Conservation (phyloP, 2,113 vertebrate species). For the Nipponia nippon region DNA sequence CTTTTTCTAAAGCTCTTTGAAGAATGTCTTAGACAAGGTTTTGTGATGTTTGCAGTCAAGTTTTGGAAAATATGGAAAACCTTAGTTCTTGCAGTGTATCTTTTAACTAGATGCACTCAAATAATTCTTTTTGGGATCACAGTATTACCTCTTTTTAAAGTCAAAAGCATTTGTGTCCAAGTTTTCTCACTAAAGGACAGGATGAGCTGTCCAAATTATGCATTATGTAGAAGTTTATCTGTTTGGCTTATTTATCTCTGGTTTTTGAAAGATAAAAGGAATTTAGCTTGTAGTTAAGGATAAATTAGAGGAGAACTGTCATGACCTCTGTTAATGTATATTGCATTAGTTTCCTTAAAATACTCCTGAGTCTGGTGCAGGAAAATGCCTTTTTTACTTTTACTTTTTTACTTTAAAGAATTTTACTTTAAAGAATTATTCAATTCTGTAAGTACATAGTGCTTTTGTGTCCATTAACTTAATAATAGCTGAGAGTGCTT, state of each 20-base stretch:
- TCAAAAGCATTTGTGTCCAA: background rate
- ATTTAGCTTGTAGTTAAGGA: background rate
- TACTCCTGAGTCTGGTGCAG: background rate
- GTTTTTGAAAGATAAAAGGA: background rate
- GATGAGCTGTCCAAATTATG: background rate
- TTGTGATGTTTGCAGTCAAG: background rate
- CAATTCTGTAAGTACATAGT: background rate
- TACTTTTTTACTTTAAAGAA: no score
- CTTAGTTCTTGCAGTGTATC: background rate
- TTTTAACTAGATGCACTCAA: background rate
- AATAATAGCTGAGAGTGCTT: background rate
- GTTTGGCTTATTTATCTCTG: background rate
- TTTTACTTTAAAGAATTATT: background rate
- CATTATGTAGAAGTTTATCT: background rate
- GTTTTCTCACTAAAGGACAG: background rate
- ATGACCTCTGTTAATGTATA: background rate
- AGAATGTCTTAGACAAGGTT: background rate
- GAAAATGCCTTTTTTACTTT: background rate
- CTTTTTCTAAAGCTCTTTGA: slow-evolving; percentile 19
- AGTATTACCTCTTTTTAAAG: background rate
- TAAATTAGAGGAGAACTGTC: background rate
- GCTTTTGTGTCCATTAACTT: background rate
- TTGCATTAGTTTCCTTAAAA: background rate
- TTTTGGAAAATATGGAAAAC: background rate
- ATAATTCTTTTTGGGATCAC: background rate